Evolutionary conservation across 2,888 invertebrate genomes (phyloP).

Genomic region (Eupithecia subfuscata): DNA sequence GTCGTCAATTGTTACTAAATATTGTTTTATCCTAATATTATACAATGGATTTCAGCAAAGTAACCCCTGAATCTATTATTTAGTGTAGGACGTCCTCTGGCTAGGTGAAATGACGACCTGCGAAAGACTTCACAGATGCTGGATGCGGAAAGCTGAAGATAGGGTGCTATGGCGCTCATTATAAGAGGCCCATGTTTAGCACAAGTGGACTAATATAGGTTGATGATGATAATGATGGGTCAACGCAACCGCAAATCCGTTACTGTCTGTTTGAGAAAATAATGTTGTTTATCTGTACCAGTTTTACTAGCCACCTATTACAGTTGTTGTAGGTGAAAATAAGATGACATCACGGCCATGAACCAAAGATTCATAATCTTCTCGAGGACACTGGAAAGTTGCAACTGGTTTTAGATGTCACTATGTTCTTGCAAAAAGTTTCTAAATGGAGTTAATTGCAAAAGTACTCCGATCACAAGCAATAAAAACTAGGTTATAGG

Average conservation of each 20-base stretch:
- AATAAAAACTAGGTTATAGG: background rate
- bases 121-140: too few relatives aligned
- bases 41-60: too few relatives aligned
- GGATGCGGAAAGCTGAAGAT: too few relatives aligned
- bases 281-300: background rate
- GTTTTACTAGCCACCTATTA: background rate
- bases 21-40: too few relatives aligned
- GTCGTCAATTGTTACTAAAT: too few relatives aligned
- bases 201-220: too few relatives aligned
- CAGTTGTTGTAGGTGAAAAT: slow-evolving; percentile 26
- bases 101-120: too few relatives aligned
- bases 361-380: slow-evolving; percentile 28
- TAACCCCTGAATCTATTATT: too few relatives aligned
- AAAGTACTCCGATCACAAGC: background rate
- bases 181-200: too few relatives aligned
- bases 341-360: slow-evolving; percentile 19
- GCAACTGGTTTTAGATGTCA: slow-evolving; percentile 19
- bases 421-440: background rate
- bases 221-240: background rate
- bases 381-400: slow-evolving; percentile 24
- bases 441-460: slow-evolving; percentile 3
- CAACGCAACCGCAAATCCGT: background rate
- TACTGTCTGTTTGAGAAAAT: slow-evolving; percentile 8
- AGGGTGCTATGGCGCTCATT: too few relatives aligned
- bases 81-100: too few relatives aligned